phyloP scores from a whole-genome alignment of 2,888 invertebrate genomes.

The Cephonodes hylas region DNA sequence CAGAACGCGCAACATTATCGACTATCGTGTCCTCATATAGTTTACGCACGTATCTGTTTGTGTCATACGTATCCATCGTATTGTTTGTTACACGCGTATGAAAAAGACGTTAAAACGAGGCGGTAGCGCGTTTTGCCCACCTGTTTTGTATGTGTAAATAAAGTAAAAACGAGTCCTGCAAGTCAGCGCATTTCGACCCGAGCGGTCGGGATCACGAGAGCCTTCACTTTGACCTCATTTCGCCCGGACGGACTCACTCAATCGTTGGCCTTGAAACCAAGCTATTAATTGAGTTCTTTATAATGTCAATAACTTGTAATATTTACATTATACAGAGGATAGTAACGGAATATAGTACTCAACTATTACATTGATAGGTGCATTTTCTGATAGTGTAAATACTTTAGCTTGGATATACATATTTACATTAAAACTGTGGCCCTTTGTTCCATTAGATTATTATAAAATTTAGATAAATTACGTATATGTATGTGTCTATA shows the following conservation, averaged over 20 bases:
- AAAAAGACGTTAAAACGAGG: not conserved
- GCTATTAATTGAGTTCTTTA: constrained; percentile 38
- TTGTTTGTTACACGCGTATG: not conserved
- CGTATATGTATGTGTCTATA: not conserved
- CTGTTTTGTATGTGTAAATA: constrained; percentile 40
- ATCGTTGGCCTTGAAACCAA: constrained; percentile 65
- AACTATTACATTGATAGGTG: too few species aligned
- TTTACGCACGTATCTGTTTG: not conserved
- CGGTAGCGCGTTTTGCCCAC: constrained; percentile 26
- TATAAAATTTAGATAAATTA: not conserved
- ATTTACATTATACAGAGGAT: too few species aligned
- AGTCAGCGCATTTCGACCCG: constrained; percentile 39
- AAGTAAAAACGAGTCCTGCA: constrained; percentile 55
- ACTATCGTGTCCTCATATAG: not conserved
- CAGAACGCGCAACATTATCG: not conserved
- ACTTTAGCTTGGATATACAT: too few species aligned
- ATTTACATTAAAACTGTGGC: not conserved
- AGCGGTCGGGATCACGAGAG: constrained; percentile 51
- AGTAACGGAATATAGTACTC: too few species aligned
- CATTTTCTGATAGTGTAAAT: too few species aligned
- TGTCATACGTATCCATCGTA: not conserved
- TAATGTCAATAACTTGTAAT: not conserved
- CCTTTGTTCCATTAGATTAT: not conserved
- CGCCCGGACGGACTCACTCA: constrained; percentile 61
- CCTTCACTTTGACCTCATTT: constrained; percentile 66